These are phyloP conservation scores for Acropora tenuis DNA, from an alignment of 64 coral and sea anemone species.

Conservation along the genomic window DNA sequence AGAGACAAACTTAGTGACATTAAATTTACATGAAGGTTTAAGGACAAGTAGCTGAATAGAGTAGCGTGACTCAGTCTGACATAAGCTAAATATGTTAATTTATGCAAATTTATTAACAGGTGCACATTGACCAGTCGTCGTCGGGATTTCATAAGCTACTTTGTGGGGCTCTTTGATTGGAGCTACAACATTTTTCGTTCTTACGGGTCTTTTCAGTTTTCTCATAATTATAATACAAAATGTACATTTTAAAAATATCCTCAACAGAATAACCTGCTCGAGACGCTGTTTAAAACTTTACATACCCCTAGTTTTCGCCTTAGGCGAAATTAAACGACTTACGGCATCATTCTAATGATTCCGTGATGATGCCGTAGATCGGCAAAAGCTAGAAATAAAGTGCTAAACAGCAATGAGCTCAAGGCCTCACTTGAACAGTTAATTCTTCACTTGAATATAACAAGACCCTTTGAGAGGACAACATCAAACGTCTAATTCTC, in stretches of 20 bases:
- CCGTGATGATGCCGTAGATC: too few relatives aligned
- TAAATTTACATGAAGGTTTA: constrained; percentile 45
- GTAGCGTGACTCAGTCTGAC: not conserved
- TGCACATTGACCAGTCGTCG: not conserved
- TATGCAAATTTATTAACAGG: constrained; percentile 26
- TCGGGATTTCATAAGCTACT: not conserved
- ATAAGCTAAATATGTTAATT: constrained; percentile 3
- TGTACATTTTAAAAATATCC: not conserved
- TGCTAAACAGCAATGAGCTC: too few relatives aligned
- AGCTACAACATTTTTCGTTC: not conserved
- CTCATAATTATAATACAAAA: not conserved
- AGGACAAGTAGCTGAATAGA: not conserved
- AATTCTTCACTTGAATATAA: too few relatives aligned
- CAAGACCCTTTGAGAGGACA: too few relatives aligned
- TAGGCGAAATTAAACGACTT: too few relatives aligned
- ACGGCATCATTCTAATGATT: too few relatives aligned
- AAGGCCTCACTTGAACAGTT: too few relatives aligned
- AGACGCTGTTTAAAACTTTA: too few relatives aligned
- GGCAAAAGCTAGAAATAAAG: too few relatives aligned
- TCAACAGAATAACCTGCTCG: not conserved
- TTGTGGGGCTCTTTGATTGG: not conserved
- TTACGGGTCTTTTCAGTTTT: not conserved
- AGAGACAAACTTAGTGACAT: constrained; percentile 15
- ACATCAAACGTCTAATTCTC: too few relatives aligned
- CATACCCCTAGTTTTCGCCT: too few relatives aligned